These are phyloP conservation scores for Lucifuga dentata DNA, from an alignment of 2,113 vertebrate species.

Conservation along the genomic window DNA sequence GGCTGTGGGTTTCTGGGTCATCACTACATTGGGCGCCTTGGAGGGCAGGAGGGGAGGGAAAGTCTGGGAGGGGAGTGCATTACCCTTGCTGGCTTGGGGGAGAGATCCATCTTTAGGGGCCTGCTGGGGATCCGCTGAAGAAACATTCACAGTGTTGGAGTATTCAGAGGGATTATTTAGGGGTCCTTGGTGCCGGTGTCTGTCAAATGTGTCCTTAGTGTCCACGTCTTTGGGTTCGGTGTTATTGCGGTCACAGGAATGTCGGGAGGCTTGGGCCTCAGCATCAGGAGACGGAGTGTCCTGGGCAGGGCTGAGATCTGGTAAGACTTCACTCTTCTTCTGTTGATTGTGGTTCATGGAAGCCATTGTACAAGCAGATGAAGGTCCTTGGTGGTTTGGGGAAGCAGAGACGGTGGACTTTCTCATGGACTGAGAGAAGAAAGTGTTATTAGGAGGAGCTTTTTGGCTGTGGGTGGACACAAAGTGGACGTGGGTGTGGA, in stretches of 20 bases:
- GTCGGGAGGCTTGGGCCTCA: constrained; percentile 79
- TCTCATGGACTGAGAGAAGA: constrained; percentile 73
- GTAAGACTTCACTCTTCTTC: constrained; percentile 61
- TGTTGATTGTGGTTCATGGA: constrained; percentile 37
- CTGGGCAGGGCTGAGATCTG: constrained; percentile 55
- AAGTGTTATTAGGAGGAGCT: constrained; percentile 34
- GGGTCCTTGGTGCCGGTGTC: constrained; percentile 40
- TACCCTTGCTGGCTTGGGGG: constrained; percentile 70
- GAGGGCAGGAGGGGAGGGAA: constrained; percentile 87
- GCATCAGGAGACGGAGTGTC: constrained; percentile 72
- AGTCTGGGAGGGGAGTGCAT: constrained; percentile 84
- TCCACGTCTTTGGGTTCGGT: constrained; percentile 71
- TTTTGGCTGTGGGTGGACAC: constrained; percentile 59
- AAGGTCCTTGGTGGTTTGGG: constrained; percentile 52
- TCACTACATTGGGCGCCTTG: constrained; percentile 82
- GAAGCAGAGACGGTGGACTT: constrained; percentile 28
- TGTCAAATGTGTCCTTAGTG: constrained; percentile 42
- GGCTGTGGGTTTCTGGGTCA: constrained; percentile 94
- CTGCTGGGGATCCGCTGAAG: constrained; percentile 62
- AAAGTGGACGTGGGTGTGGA: constrained; percentile 63
- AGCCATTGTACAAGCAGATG: constrained; percentile 59
- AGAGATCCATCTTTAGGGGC: constrained; percentile 65
- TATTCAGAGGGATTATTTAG: constrained; percentile 30
- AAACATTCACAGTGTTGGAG: constrained; percentile 50
- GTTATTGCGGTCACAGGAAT: constrained; percentile 84